These are phyloP conservation scores for Pungitius pungitius DNA, from an alignment of 2,113 vertebrate genomes.

Conservation along the genomic window DNA sequence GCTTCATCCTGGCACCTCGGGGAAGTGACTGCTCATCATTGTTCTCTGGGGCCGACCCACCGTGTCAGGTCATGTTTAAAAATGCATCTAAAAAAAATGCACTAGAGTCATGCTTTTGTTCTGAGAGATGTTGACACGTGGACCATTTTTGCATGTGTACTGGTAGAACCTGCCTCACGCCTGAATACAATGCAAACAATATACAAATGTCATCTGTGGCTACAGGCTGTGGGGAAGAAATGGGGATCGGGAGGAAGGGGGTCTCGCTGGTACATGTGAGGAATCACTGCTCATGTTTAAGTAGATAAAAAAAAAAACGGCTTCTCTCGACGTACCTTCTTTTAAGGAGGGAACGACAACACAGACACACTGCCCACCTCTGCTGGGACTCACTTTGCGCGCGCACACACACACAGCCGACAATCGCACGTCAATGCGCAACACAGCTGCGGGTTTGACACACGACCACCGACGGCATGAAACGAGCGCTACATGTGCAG, in stretches of 20 bases:
- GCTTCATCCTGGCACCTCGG: slow-evolving; percentile 9
- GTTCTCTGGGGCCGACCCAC: background rate
- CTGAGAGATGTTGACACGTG: background rate
- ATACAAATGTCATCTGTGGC: no score
- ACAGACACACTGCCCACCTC: background rate
- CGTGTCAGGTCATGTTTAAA: slow-evolving; percentile 5
- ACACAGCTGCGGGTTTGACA: slow-evolving; percentile 10
- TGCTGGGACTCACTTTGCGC: slow-evolving; percentile 21
- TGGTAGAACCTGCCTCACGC: background rate
- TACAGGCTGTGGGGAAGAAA: no score
- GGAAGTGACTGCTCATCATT: background rate
- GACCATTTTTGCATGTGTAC: background rate
- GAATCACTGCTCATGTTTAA: no score
- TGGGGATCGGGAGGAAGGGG: no score
- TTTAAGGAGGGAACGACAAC: slow-evolving; percentile 38
- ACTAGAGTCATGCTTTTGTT: slow-evolving; percentile 2
- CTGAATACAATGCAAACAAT: background rate
- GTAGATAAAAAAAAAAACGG: background rate
- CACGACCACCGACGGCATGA: background rate
- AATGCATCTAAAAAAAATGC: background rate
- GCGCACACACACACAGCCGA: background rate
- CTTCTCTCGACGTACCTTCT: slow-evolving; percentile 8
- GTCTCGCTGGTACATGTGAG: no score
- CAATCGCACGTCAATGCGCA: background rate
- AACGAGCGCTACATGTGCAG: background rate